A percentile compares a stretch with the other conserved stretches of the same genome.
These are phyloP conservation scores for Pomacea canaliculata DNA, from an alignment of 2,888 invertebrate genomes.

Conservation along the genomic window DNA sequence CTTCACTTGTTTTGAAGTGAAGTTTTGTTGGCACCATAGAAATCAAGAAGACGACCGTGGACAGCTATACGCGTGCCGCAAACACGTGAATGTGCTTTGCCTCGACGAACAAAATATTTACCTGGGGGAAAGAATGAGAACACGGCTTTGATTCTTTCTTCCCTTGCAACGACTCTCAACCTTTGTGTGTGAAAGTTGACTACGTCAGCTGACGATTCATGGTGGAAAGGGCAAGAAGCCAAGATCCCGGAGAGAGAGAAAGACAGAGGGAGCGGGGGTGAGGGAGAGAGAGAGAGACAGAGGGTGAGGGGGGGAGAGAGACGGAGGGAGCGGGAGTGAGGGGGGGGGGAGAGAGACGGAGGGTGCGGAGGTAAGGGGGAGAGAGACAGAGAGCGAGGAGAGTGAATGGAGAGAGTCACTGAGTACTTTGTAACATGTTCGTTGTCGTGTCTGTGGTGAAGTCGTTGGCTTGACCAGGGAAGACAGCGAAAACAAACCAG, in stretches of 20 bases:
- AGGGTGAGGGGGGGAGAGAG: constrained; percentile 17
- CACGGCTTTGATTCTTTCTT: not conserved
- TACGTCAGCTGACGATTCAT: too few species aligned
- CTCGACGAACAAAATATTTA: not conserved
- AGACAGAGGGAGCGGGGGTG: constrained; percentile 10
- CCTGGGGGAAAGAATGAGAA: too few species aligned
- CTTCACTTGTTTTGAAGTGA: too few species aligned
- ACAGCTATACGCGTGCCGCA: too few species aligned
- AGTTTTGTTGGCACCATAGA: too few species aligned
- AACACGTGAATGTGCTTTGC: too few species aligned
- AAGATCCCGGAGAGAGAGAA: not conserved
- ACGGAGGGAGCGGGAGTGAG: constrained; percentile 4
- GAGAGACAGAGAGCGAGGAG: constrained; percentile 8
- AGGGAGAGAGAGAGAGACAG: not conserved
- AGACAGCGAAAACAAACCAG: too few species aligned
- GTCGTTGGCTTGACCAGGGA: too few species aligned
- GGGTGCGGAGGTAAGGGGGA: not conserved
- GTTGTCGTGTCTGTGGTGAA: too few species aligned
- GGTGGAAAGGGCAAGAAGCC: not conserved
- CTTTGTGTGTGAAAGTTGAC: not conserved
- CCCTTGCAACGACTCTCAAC: not conserved
- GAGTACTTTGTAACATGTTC: too few species aligned
- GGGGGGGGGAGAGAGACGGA: not conserved
- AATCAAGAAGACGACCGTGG: too few species aligned
- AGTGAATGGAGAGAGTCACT: too few species aligned